Base-by-base conservation (phyloP, 2,113 vertebrate species). In the Plotosus lineatus region DNA sequence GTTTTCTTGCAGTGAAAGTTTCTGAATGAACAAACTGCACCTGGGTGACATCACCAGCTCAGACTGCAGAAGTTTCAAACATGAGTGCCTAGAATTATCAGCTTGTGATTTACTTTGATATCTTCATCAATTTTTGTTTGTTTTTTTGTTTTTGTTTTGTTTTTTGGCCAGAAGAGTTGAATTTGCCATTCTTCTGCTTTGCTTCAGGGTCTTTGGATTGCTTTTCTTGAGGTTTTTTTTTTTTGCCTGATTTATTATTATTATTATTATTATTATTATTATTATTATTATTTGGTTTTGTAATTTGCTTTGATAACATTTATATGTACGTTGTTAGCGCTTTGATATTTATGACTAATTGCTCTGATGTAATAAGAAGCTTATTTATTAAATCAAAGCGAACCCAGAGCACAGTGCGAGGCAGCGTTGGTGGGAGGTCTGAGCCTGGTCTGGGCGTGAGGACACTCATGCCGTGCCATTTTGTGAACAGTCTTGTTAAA, bases 71-170 rank as follows among this genome's bases (percentile, higher is more conserved):
- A 4, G 68, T 83, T 86, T 83, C 51, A 74, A 78, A 75, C 66
- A 78, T 71, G 94, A 97, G 98, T 99, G 98, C 98, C 97, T 99
- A 96, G 97, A 94, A 96, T 96, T 96, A 94, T 92, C 87, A 93
- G 88, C 93, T 94, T 69, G 31, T 72, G 26, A 50, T 75, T n/a
- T 63, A 36, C 55, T 82, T 56, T 58, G 15, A n/a, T 71, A 21
- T 91, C 89, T 91, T 86, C 85, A 90, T 93, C 87, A 78, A 76
- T n/a, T 87, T 96, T 94, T 94, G 90, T 90, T 92, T 92, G 93
- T 19, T 86, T 94, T 85, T 56, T 89, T 85, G 58, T 81, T 82
- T 31, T 75, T 91, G 82, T 86, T 68, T 81, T 80, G 28, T 77
- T 92, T 95, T 94, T 93, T 92, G 98, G 95, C 96, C 95, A 96